These are phyloP conservation scores for Yponomeuta malinellus DNA, from an alignment of 2,888 invertebrate species.

Conservation along the genomic window DNA sequence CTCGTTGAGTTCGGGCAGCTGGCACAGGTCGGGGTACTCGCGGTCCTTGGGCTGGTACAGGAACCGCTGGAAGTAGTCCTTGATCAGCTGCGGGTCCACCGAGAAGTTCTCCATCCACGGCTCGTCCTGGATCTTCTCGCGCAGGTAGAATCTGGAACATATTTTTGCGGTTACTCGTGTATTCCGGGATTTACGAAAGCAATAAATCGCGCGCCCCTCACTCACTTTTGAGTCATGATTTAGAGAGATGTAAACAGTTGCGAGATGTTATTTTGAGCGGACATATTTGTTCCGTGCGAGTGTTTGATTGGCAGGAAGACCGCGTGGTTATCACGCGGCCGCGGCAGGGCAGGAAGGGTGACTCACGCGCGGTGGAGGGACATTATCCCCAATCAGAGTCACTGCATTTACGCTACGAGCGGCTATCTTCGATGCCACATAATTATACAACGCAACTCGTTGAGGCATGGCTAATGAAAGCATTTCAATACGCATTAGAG, in stretches of 20 bases:
- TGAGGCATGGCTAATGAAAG: not conserved
- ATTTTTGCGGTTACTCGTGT: slow-evolving; percentile 31
- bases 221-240: slow-evolving; percentile 58
- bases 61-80: slow-evolving; percentile 94
- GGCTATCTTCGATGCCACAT: slow-evolving; percentile 1
- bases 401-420: slow-evolving; percentile 24
- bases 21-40: slow-evolving; percentile 96
- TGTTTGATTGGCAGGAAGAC: slow-evolving; percentile 69
- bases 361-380: slow-evolving; percentile 48
- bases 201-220: not conserved
- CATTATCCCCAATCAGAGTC: slow-evolving; percentile 53
- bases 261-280: slow-evolving; percentile 37
- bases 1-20: slow-evolving; percentile 95
- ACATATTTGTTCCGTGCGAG: slow-evolving; percentile 47
- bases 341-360: slow-evolving; percentile 63
- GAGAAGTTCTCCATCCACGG: slow-evolving; percentile 92
- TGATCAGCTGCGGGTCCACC: slow-evolving; percentile 93
- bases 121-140: slow-evolving; percentile 89
- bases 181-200: not conserved
- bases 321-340: slow-evolving; percentile 57
- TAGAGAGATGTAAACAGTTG: slow-evolving; percentile 25
- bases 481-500: slow-evolving; percentile 15
- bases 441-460: not conserved
- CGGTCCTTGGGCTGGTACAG: slow-evolving; percentile 94
- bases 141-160: slow-evolving; percentile 85